Percentiles rank a stretch among this genome's conserved stretches.
Conservation (phyloP, 2,797 vertebrate genomes). For the Rhinella marina region DNA sequence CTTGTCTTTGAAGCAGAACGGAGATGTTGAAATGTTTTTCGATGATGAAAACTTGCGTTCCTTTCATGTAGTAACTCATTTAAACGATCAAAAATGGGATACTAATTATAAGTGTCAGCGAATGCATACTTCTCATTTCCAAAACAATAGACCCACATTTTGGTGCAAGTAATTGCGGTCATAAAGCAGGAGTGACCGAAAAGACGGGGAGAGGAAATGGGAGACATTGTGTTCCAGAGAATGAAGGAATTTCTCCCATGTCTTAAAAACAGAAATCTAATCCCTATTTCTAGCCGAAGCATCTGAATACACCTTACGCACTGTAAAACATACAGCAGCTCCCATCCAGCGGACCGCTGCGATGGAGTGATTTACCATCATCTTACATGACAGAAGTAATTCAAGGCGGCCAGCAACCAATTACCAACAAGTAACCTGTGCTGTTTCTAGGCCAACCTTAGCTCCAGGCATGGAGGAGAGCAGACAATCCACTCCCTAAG, state of each 20-base stretch:
- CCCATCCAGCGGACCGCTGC: not conserved
- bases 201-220: not conserved
- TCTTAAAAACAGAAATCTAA: not conserved
- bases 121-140: not conserved
- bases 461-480: conserved; percentile 35
- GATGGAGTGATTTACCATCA: conserved; percentile 39
- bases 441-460: conserved; percentile 28
- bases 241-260: not conserved
- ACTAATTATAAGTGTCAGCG: not conserved
- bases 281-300: not conserved
- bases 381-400: conserved; percentile 41
- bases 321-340: conserved; percentile 4
- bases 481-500: not conserved
- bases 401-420: conserved; percentile 28
- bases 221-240: not conserved
- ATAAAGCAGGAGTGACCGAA: not conserved
- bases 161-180: not conserved
- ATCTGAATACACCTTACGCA: not conserved
- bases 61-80: conserved; percentile 14
- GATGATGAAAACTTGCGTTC: not conserved
- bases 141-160: not conserved
- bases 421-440: conserved; percentile 38
- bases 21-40: conserved; percentile 1
- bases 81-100: not conserved
- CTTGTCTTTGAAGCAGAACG: conserved; percentile 5